phyloP scores from a whole-genome alignment of 2,113 vertebrate species.

The Pipa parva region DNA sequence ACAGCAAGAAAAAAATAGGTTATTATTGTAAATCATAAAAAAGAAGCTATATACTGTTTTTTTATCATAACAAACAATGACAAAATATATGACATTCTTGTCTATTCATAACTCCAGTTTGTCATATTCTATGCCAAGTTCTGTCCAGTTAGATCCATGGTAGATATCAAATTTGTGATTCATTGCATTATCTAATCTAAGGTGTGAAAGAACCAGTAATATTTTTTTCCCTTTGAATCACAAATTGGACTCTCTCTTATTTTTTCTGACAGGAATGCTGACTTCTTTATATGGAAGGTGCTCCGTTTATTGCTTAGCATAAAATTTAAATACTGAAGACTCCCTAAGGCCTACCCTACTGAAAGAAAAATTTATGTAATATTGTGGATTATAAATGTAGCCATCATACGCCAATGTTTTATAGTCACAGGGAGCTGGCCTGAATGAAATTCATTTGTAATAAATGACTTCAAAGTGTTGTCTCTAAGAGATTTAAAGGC shows the following conservation, averaged over 20 bases:
- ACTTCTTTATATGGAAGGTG: constrained; percentile 43
- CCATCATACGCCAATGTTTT: constrained; percentile 47
- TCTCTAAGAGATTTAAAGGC: constrained; percentile 51
- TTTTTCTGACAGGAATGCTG: constrained; percentile 49
- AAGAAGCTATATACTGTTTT: no score
- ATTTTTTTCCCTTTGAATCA: constrained; percentile 58
- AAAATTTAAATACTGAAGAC: constrained; percentile 54
- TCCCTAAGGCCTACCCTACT: constrained; percentile 42
- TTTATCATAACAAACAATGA: constrained; percentile 60
- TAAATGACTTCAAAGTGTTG: constrained; percentile 40
- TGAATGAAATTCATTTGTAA: constrained; percentile 45
- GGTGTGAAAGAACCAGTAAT: constrained; percentile 57
- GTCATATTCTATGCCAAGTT: constrained; percentile 51
- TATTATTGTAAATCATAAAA: no score
- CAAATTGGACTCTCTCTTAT: constrained; percentile 49
- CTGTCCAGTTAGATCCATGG: constrained; percentile 56
- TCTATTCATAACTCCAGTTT: constrained; percentile 54
- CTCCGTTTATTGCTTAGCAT: constrained; percentile 46
- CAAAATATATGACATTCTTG: constrained; percentile 58
- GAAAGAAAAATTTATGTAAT: constrained; percentile 53
- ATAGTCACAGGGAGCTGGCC: constrained; percentile 46
- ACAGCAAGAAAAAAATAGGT: no score
- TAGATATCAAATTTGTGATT: constrained; percentile 65
- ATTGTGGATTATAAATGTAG: constrained; percentile 49
- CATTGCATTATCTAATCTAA: constrained; percentile 70